A percentile compares a stretch with the other conserved stretches of the same genome.
phyloP scores from a whole-genome alignment of 2,888 invertebrate species.

The Eugnorisma glareosa region DNA sequence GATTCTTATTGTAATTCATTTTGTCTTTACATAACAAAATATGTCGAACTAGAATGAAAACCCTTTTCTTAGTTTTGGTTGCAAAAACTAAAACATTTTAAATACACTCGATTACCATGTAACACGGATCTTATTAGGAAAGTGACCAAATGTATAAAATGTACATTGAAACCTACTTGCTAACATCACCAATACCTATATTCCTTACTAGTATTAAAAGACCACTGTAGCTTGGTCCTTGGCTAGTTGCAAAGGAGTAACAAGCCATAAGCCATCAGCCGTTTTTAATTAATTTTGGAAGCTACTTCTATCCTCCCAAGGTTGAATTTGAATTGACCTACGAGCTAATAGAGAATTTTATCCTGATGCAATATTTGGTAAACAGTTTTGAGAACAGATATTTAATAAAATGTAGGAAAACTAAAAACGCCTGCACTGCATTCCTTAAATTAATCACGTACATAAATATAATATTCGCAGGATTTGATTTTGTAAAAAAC shows the following conservation, averaged over 20 bases:
- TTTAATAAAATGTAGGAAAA: neutral
- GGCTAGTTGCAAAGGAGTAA: neutral
- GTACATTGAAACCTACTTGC: conserved; percentile 47
- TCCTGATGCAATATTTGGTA: neutral
- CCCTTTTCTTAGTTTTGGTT: neutral
- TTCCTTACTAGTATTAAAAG: neutral
- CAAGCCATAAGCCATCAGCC: too few species aligned
- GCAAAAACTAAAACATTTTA: conserved; percentile 30
- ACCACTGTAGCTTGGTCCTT: neutral
- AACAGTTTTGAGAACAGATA: neutral
- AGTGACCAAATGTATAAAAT: conserved; percentile 11
- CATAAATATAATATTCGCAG: neutral
- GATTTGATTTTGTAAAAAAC: neutral
- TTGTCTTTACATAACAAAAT: neutral
- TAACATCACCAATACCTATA: conserved; percentile 8
- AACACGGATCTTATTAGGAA: conserved; percentile 43
- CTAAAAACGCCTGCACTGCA: neutral
- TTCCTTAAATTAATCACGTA: neutral
- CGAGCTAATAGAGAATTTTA: neutral
- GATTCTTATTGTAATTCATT: neutral
- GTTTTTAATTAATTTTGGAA: neutral
- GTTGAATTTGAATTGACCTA: neutral
- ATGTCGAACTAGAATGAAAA: neutral
- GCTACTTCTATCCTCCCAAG: neutral
- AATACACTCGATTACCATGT: conserved; percentile 37